phyloP scores from a whole-genome alignment of 2,888 invertebrate genomes.

The Aquatica leii region DNA sequence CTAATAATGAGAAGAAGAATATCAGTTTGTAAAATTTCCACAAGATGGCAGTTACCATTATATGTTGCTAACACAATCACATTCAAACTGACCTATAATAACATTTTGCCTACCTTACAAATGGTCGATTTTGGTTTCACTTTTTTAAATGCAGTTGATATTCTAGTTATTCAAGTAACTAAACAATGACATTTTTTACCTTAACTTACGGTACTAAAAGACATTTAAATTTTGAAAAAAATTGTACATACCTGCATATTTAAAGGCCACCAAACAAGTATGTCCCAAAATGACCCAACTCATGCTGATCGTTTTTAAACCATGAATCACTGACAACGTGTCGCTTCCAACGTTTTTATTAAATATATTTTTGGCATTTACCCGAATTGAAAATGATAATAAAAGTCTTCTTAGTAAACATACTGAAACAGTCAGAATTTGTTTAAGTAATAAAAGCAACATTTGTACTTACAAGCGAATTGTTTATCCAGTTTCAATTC shows the following conservation, averaged over 20 bases:
- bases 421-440: conserved; percentile 59
- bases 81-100: no score
- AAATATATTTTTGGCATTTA: conserved; percentile 81
- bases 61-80: no score
- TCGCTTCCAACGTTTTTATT: conserved; percentile 83
- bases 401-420: conserved; percentile 71
- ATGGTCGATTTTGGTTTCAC: no score
- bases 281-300: conserved; percentile 76
- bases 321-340: conserved; percentile 77
- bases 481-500: conserved; percentile 29
- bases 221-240: not conserved
- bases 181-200: no score
- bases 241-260: conserved; percentile 70
- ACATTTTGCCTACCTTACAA: no score
- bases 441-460: not conserved
- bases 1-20: no score
- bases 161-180: no score
- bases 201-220: no score
- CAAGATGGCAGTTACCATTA: no score
- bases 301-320: conserved; percentile 69
- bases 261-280: conserved; percentile 81
- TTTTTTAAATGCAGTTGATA: no score
- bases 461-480: not conserved
- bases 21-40: no score
- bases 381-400: conserved; percentile 79